Conservation (phyloP, 1,140 invertebrate genomes). For the Bilobella aurantiaca region DNA sequence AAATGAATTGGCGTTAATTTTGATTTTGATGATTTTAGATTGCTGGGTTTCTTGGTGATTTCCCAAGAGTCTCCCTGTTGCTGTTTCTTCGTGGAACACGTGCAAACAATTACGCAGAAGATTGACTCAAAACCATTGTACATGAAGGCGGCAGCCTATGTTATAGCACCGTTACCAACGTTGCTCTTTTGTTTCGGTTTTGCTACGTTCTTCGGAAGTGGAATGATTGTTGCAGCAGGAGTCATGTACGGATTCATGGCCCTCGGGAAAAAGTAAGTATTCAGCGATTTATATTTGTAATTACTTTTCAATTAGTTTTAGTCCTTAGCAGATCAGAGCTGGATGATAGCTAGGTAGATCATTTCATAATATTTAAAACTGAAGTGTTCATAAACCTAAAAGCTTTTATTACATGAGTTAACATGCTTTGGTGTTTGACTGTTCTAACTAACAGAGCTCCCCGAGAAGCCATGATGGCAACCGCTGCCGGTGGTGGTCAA, state of each 20-base stretch:
- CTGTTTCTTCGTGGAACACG: constrained; percentile 86
- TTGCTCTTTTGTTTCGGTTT: constrained; percentile 66
- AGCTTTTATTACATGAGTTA: too few species aligned
- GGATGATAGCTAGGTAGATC: too few species aligned
- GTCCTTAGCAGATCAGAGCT: too few species aligned
- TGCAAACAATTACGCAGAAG: constrained; percentile 58
- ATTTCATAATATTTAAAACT: too few species aligned
- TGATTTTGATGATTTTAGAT: constrained; percentile 39
- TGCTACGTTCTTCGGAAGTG: constrained; percentile 71
- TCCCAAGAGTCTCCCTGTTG: constrained; percentile 87
- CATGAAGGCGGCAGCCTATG: constrained; percentile 78
- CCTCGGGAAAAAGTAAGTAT: constrained; percentile 80
- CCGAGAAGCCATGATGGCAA: constrained; percentile 31
- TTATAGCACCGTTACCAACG: constrained; percentile 59
- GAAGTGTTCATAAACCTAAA: too few species aligned
- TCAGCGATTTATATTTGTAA: too few species aligned
- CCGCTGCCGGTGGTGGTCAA: constrained; percentile 25
- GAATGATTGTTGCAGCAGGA: constrained; percentile 75
- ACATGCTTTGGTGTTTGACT: constrained; percentile 17
- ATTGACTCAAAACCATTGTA: constrained; percentile 75
- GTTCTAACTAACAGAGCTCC: constrained; percentile 25
- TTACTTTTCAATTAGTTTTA: too few species aligned
- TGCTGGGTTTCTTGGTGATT: constrained; percentile 73
- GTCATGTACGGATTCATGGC: constrained; percentile 88
- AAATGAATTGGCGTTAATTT: too few species aligned